These are phyloP conservation scores for Halocaridina rubra DNA, from an alignment of 2,888 invertebrate species.

Conservation along the genomic window DNA sequence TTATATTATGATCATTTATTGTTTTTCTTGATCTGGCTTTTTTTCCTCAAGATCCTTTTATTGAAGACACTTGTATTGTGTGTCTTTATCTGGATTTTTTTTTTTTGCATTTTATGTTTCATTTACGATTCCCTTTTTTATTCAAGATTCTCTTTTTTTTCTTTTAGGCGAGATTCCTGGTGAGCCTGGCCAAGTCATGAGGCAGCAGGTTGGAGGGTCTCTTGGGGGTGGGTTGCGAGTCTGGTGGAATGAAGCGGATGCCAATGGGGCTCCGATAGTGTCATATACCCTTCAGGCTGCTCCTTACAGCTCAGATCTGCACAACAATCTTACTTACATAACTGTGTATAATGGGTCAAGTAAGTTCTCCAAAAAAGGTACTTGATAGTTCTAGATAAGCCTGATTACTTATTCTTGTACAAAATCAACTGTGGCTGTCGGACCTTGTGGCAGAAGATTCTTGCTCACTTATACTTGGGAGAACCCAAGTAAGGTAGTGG, in stretches of 20 bases:
- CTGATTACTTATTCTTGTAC: too few relatives aligned
- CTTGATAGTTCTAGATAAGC: too few relatives aligned
- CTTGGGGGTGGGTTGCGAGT: constrained; percentile 74
- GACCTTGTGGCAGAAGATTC: too few relatives aligned
- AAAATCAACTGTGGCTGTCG: too few relatives aligned
- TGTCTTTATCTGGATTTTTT: not conserved
- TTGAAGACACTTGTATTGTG: not conserved
- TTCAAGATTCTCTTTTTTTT: not conserved
- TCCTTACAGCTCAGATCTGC: constrained; percentile 62
- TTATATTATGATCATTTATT: constrained; percentile 22
- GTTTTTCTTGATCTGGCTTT: not conserved
- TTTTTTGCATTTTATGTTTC: not conserved
- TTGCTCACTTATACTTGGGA: too few relatives aligned
- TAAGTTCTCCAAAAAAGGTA: too few relatives aligned
- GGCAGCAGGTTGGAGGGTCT: constrained; percentile 76
- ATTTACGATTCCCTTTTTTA: not conserved
- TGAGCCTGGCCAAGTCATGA: constrained; percentile 74
- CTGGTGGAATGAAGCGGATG: constrained; percentile 82
- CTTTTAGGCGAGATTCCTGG: constrained; percentile 74
- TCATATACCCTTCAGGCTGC: constrained; percentile 82
- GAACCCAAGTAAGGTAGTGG: too few relatives aligned
- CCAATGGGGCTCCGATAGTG: constrained; percentile 81
- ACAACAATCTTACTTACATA: constrained; percentile 20
- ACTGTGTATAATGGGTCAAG: constrained; percentile 82
- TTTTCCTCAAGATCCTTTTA: not conserved